These are phyloP conservation scores for Chaetodon trifasciatus DNA, from an alignment of 2,797 vertebrate genomes.

Conservation along the genomic window DNA sequence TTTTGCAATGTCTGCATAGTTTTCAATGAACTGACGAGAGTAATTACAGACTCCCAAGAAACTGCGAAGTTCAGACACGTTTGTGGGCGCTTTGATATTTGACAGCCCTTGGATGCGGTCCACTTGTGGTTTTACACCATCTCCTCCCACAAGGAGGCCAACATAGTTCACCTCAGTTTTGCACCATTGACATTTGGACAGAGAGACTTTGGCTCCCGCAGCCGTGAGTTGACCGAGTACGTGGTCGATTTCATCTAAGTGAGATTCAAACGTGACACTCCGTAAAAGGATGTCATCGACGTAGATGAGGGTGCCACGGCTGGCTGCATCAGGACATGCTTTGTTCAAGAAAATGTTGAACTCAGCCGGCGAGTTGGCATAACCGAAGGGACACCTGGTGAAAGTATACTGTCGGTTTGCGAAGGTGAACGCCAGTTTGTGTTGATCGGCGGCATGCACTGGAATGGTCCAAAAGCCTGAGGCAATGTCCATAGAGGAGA, in stretches of 20 bases:
- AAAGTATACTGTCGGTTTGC: conserved; percentile 16
- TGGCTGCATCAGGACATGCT: conserved; percentile 6
- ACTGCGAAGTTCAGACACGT: conserved; percentile 8
- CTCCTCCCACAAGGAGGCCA: neutral
- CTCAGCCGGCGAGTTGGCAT: conserved; percentile 38
- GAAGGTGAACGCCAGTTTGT: conserved; percentile 48
- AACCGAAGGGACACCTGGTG: conserved; percentile 23
- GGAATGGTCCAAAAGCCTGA: conserved; percentile 46
- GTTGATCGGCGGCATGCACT: conserved; percentile 17
- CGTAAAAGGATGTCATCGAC: conserved; percentile 38
- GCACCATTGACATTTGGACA: conserved; percentile 39
- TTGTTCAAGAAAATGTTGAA: conserved; percentile 60
- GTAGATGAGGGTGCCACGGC: neutral
- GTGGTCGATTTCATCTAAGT: conserved; percentile 30
- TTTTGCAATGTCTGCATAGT: conserved; percentile 15
- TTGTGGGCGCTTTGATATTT: neutral
- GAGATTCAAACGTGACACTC: neutral
- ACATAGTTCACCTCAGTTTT: conserved; percentile 40
- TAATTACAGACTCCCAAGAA: conserved; percentile 50
- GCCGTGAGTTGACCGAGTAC: conserved; percentile 10
- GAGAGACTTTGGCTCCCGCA: conserved; percentile 19
- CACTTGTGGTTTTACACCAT: neutral
- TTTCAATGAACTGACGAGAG: conserved; percentile 15
- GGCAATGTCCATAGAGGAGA: conserved; percentile 14
- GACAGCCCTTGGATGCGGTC: neutral